phyloP scores from a whole-genome alignment of 2,113 vertebrate species.

The Salvelinus fontinalis region DNA sequence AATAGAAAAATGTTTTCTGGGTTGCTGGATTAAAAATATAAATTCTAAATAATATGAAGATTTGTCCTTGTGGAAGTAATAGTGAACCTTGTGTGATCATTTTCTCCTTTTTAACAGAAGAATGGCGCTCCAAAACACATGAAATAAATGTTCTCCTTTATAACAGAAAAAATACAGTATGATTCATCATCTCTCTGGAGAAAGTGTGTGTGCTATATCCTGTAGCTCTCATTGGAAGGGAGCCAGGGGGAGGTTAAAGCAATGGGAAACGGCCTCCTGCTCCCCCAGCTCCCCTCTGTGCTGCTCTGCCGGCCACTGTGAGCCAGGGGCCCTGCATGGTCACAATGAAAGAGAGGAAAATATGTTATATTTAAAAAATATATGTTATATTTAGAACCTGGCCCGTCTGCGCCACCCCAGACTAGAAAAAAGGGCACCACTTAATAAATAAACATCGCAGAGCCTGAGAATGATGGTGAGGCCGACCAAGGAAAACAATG shows the following conservation, averaged over 20 bases:
- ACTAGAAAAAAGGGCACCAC: conserved; percentile 63
- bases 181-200: neutral
- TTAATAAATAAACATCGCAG: conserved; percentile 72
- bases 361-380: neutral
- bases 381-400: neutral
- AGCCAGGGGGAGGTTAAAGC: conserved; percentile 40
- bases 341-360: conserved; percentile 2
- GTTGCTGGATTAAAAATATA: neutral
- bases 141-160: too few relatives aligned
- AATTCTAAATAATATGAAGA: neutral
- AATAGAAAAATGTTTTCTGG: neutral
- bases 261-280: conserved; percentile 40
- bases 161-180: too few relatives aligned
- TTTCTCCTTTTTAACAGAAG: too few relatives aligned
- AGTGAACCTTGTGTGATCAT: too few relatives aligned
- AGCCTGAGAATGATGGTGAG: conserved; percentile 75
- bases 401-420: neutral
- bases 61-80: neutral
- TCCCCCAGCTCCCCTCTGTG: neutral
- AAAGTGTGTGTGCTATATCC: conserved; percentile 34
- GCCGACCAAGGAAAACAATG: conserved; percentile 75
- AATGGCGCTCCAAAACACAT: too few relatives aligned
- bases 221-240: conserved; percentile 11
- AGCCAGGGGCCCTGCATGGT: conserved; percentile 21
- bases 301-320: conserved; percentile 3